Evolutionary conservation across 2,113 vertebrate genomes (phyloP).

Genomic region (Esox niger): DNA sequence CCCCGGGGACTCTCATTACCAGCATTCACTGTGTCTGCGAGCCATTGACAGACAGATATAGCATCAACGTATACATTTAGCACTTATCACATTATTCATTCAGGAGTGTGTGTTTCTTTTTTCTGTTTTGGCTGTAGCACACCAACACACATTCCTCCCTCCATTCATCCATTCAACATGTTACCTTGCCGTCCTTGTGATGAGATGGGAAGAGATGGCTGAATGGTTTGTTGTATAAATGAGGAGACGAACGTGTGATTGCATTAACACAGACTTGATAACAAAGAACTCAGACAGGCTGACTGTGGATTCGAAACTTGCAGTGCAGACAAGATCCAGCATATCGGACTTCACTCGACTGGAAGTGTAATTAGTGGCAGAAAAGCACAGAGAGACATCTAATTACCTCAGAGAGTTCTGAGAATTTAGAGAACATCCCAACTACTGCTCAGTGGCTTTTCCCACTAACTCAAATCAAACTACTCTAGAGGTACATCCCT

Average conservation of each 20-base stretch:
- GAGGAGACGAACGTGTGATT: conserved; percentile 33
- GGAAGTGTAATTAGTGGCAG: conserved; percentile 22
- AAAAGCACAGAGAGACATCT: conserved; percentile 39
- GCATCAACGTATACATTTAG: conserved; percentile 51
- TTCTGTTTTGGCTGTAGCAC: conserved; percentile 32
- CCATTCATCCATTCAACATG: conserved; percentile 35
- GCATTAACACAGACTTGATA: conserved; percentile 57
- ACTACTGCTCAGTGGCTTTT: conserved; percentile 21
- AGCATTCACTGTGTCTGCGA: conserved; percentile 41
- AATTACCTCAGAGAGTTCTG: conserved; percentile 50
- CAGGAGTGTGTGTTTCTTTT: conserved; percentile 37
- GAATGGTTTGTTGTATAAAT: conserved; percentile 35
- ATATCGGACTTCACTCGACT: conserved; percentile 31
- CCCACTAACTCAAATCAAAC: conserved; percentile 21
- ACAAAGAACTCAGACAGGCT: conserved; percentile 64
- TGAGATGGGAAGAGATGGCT: conserved; percentile 17
- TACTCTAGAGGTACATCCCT: conserved; percentile 15
- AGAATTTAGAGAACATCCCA: conserved; percentile 32
- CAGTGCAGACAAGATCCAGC: conserved; percentile 4
- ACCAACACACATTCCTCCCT: conserved; percentile 24
- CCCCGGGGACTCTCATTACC: conserved; percentile 12
- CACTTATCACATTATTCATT: conserved; percentile 64
- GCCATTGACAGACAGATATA: conserved; percentile 48
- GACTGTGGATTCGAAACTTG: conserved; percentile 54
- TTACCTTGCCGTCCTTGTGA: conserved; percentile 52